A percentile compares a stretch with the other conserved stretches of the same genome.
These are phyloP conservation scores for Stenotaenia linearis DNA, from an alignment of 2,888 invertebrate genomes.

Conservation along the genomic window DNA sequence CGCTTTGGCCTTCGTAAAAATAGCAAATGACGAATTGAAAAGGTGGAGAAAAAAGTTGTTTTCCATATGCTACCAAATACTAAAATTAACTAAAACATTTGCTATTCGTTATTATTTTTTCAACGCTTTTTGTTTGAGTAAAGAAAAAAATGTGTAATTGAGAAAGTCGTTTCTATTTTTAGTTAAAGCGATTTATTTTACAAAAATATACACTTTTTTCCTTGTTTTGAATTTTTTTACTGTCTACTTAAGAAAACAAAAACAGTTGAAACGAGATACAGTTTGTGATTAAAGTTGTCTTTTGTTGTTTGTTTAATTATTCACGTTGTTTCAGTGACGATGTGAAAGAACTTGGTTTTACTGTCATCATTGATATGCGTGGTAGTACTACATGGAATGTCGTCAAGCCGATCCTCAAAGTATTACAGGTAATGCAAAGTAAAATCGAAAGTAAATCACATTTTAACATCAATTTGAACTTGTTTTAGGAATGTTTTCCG, in stretches of 20 bases:
- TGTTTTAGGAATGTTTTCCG: slow-evolving; percentile 86
- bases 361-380: slow-evolving; percentile 96
- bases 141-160: background rate
- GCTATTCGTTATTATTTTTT: background rate
- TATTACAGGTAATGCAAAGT: slow-evolving; percentile 54
- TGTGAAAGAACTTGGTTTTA: slow-evolving; percentile 80
- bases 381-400: slow-evolving; percentile 86
- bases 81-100: slow-evolving; percentile 17
- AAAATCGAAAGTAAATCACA: too few species aligned
- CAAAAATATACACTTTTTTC: background rate
- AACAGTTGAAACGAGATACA: background rate
- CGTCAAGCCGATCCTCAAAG: slow-evolving; percentile 95
- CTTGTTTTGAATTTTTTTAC: too few species aligned
- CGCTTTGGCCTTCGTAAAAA: background rate
- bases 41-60: background rate
- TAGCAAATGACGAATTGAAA: slow-evolving; percentile 5
- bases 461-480: background rate
- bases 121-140: background rate
- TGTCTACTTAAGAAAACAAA: too few species aligned
- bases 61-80: background rate
- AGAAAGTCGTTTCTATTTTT: background rate
- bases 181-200: too few species aligned
- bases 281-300: background rate
- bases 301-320: slow-evolving; percentile 33
- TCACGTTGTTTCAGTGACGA: slow-evolving; percentile 70